phyloP scores from a whole-genome alignment of 2,113 vertebrate genomes.

The Cyprinus carpio region DNA sequence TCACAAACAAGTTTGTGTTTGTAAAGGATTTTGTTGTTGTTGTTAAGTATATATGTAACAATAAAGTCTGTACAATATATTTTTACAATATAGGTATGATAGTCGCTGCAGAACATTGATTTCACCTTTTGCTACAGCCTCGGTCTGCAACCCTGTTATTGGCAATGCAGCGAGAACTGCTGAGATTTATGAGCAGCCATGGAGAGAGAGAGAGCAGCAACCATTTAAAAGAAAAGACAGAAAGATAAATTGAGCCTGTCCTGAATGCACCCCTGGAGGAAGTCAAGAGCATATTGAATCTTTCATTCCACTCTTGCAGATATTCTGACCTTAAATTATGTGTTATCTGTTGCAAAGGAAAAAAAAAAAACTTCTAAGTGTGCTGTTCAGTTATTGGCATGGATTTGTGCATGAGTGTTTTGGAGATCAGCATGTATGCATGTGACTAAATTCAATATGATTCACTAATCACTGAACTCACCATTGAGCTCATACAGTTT shows the following conservation, averaged over 20 bases:
- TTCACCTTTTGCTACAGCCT: slow-evolving; percentile 34
- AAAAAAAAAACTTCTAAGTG: neutral
- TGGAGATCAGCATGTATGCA: neutral
- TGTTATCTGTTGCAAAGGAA: slow-evolving; percentile 36
- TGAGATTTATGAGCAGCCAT: slow-evolving; percentile 58
- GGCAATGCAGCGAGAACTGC: slow-evolving; percentile 41
- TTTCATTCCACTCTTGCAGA: slow-evolving; percentile 14
- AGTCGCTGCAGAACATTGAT: slow-evolving; percentile 19
- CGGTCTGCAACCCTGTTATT: slow-evolving; percentile 50
- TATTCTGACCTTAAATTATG: slow-evolving; percentile 29
- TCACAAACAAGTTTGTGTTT: neutral
- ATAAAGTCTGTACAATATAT: neutral
- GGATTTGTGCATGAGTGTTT: neutral
- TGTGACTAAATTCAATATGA: neutral
- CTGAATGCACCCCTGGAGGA: slow-evolving; percentile 46
- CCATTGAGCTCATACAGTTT: neutral
- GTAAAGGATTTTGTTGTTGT: too few relatives aligned
- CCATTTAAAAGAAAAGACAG: slow-evolving; percentile 18
- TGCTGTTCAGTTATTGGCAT: neutral
- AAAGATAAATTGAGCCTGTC: slow-evolving; percentile 53
- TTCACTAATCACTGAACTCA: neutral
- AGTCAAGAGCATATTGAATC: slow-evolving; percentile 39
- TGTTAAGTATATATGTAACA: neutral
- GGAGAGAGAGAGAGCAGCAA: slow-evolving; percentile 26
- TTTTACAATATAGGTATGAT: neutral